A percentile compares a stretch with the other conserved stretches of the same genome.
Evolutionary conservation across 2,888 invertebrate genomes (phyloP).

Genomic region (Hirtodrosophila trivittata): DNA sequence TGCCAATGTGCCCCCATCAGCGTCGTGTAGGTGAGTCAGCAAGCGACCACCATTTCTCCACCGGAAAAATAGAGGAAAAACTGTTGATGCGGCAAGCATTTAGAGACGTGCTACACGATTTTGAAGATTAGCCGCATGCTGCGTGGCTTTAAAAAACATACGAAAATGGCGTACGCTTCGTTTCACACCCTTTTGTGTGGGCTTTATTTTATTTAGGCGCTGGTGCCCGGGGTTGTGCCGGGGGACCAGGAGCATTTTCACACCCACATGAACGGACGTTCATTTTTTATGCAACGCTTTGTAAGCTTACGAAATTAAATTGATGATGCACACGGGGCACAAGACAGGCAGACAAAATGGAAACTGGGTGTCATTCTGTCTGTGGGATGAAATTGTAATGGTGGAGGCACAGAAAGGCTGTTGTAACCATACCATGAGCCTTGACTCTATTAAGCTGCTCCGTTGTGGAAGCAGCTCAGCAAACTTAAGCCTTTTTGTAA

Average conservation of each 20-base stretch:
- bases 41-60: background rate
- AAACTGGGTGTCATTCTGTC: constrained; percentile 61
- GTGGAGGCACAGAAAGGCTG: too few relatives aligned
- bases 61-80: constrained; percentile 42
- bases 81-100: constrained; percentile 71
- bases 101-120: constrained; percentile 73
- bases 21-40: constrained; percentile 64
- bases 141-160: constrained; percentile 64
- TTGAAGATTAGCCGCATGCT: constrained; percentile 74
- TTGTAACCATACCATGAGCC: too few relatives aligned
- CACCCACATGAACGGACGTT: constrained; percentile 58
- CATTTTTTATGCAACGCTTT: constrained; percentile 76
- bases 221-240: constrained; percentile 4
- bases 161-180: constrained; percentile 69
- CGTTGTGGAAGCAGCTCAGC: constrained; percentile 41
- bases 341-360: constrained; percentile 66
- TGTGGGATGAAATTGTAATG: constrained; percentile 4
- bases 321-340: constrained; percentile 63
- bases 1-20: constrained; percentile 5
- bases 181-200: constrained; percentile 66
- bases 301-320: constrained; percentile 74
- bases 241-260: constrained; percentile 40
- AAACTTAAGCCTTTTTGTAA: constrained; percentile 58
- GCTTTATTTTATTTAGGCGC: constrained; percentile 38
- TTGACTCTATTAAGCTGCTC: constrained; percentile 31